Evolutionary conservation across 2,113 vertebrate species (phyloP), one percentile per base, ranked within the genome.

Genomic region (Strix uralensis): DNA sequence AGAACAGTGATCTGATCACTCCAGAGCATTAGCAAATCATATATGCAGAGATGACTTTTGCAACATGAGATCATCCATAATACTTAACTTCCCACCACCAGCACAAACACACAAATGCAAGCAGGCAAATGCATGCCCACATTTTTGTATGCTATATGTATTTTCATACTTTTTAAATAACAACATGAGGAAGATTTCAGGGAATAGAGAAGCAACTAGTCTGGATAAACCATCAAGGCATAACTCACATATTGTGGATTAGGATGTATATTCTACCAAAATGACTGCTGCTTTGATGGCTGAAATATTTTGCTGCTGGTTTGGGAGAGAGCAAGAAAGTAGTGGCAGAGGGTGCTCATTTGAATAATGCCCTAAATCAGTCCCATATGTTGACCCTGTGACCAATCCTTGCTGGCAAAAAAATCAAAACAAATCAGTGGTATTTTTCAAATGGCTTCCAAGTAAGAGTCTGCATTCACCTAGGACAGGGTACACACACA

Each of bases 351-450:
- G 84, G 91, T 88, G 69, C 55, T 94, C 95, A 94, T 93, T 96
- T 97, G 88, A 95, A 96, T 96, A 95, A 92, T 94, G 61, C 57
- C 87, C 52, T 96, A 97, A 97, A 97, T 94, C 95, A 97, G 59
- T 96, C 96, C 94, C 93, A 98, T 96, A 94, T 96, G 95, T 97
- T 97, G 96, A 97, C 95, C 91, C 92, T 19, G 7, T 97, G 94
- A 94, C 92, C 90, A 93, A 73, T 83, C 85, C 94, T 93, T 96
- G 47, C 69, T 81, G 49, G 61, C 91, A 93, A 92, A 94, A 88
- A 88, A 90, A 87, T 94, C 84, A 94, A 96, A 97, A 96, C 91
- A 96, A 96, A 95, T 81, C 75, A 79, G 80, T 93, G 81, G 61
- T 71, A 80, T 95, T 97, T 96, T 87, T 96, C 75, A 75, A 93